Conservation (phyloP, 2,113 vertebrate species). For the Pseudorasbora parva region DNA sequence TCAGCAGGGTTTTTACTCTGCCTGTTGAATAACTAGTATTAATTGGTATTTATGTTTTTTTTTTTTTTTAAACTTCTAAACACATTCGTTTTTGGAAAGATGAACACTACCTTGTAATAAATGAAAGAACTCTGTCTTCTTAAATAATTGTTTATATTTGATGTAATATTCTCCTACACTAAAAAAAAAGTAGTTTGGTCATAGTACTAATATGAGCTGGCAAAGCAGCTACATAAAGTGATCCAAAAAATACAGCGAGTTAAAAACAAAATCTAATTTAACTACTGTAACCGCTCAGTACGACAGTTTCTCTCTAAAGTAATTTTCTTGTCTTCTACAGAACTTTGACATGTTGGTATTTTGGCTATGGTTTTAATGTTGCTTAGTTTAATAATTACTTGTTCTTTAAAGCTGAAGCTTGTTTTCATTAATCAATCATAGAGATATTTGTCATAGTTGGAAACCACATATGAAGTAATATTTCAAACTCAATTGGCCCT, state of each 20-base stretch:
- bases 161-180: slow-evolving; percentile 28
- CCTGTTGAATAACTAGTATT: not conserved
- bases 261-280: not conserved
- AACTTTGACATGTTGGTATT: not conserved
- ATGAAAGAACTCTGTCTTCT: slow-evolving; percentile 17
- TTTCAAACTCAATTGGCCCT: not conserved
- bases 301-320: not conserved
- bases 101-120: not conserved
- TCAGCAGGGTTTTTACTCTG: slow-evolving; percentile 45
- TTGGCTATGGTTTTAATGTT: not conserved
- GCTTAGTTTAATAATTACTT: not conserved
- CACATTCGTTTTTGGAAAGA: not conserved
- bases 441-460: not conserved
- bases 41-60: not conserved
- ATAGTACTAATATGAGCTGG: slow-evolving; percentile 1
- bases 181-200: not conserved
- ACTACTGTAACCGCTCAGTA: not conserved
- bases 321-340: not conserved
- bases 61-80: not conserved
- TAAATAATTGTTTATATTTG: not conserved
- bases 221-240: not conserved
- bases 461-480: not conserved
- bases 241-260: not conserved
- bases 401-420: no score
- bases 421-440: not conserved